Evolutionary conservation across 2,113 vertebrate species (phyloP).

Genomic region (Gallinago media): DNA sequence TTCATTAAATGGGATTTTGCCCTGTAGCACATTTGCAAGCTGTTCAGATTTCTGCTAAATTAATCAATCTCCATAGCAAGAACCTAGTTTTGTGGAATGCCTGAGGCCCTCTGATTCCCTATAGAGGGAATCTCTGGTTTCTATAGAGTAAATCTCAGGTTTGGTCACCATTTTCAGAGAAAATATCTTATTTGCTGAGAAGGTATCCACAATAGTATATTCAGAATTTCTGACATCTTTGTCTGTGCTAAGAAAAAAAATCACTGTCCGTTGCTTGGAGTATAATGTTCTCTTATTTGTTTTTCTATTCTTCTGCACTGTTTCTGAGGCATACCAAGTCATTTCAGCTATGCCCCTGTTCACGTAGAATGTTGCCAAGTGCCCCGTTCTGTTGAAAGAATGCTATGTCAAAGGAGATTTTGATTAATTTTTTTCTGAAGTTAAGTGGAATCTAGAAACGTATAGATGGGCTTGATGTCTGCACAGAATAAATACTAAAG

Average conservation of each 20-base stretch:
- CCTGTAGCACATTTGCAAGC: background rate
- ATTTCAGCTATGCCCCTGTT: background rate
- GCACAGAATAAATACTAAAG: background rate
- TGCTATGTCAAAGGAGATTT: background rate
- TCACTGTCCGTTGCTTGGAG: background rate
- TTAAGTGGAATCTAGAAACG: background rate
- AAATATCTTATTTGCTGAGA: background rate
- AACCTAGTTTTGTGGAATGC: background rate
- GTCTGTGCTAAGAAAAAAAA: background rate
- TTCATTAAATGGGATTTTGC: background rate
- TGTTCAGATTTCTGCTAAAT: conserved; percentile 29
- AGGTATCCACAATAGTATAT: background rate
- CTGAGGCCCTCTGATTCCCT: background rate
- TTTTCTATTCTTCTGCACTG: background rate
- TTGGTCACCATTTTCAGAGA: background rate
- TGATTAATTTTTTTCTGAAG: background rate
- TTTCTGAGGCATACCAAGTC: background rate
- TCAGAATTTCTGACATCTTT: background rate
- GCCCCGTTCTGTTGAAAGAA: background rate
- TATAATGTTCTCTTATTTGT: background rate
- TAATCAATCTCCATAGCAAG: conserved; percentile 8
- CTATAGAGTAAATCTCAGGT: background rate
- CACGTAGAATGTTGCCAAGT: background rate
- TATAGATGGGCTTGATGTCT: background rate
- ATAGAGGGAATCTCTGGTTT: background rate